Evolutionary conservation across 1,140 invertebrate genomes (phyloP), one percentile per base, ranked within the genome.

Genomic region (Cecropterus lyciades): DNA sequence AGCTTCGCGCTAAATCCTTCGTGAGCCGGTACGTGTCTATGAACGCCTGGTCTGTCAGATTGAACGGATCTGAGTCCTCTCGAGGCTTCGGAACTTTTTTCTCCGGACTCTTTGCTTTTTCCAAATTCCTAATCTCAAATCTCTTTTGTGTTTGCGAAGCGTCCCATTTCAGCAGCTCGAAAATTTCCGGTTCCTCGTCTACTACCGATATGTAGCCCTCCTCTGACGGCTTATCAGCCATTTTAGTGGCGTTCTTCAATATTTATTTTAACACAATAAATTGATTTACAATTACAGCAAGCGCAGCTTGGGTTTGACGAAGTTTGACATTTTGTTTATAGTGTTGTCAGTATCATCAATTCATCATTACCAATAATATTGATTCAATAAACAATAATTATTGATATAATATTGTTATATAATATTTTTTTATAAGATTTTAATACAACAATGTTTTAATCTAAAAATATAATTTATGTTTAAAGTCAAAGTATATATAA

Each of bases 131-230:
- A 33, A 72, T 70, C 64, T 82, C 81, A 62, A 80, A 80, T 69
- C 79, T 75, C 59, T 87, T 86, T 60, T 89, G 87, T 59, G 84
- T 80, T 75, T 88, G 84, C 9, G 83, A 73, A 14, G 83, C 69
- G 75, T 91, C 88, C 88, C 88, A 91, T 65, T 91, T 91, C 10
- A 91, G 70, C 33, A 91, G 69, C 63, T 89, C 88, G 37, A 89
- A 88, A 70, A 91, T 84, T 67, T 89, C 88, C 9, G 88, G 88
- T 37, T 91, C 88, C 51, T 91, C 88, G 45, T 91, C 88, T 51
- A 91, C 88, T 57, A 91, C 88, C 37, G 88, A 91, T 82, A 91
- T 89, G 51, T 91, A 91, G 10, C 80, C 79, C 57, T 91, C 88
- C 56, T 91, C 88, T 67, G 85, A 81, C 57, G 84, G 86, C 65